A percentile compares a stretch with the other conserved stretches of the same genome.
Evolutionary conservation across 1,140 invertebrate species (phyloP).

Genomic region (Meloidogyne floridensis): DNA sequence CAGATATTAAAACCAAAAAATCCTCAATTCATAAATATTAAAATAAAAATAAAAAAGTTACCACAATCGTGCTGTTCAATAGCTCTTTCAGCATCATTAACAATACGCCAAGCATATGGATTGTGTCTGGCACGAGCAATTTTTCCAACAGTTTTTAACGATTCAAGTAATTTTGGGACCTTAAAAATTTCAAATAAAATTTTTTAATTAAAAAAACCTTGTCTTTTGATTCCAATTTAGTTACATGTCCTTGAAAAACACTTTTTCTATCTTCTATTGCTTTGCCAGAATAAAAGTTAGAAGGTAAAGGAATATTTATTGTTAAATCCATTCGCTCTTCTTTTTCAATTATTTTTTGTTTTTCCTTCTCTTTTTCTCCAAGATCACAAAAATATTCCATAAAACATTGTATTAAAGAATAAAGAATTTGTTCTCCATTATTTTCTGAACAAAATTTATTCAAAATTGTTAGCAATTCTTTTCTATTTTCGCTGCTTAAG

Average conservation of each 20-base stretch:
- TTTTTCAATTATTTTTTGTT: background rate
- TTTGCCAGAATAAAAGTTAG: constrained; percentile 41
- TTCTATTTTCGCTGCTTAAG: constrained; percentile 3
- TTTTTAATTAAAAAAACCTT: constrained; percentile 43
- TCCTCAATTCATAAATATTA: background rate
- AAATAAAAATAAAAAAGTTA: constrained; percentile 22
- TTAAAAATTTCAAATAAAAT: constrained; percentile 27
- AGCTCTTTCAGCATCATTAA: background rate
- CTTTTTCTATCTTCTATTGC: constrained; percentile 62
- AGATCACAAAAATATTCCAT: constrained; percentile 16
- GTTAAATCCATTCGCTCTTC: background rate
- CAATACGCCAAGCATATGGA: constrained; percentile 54
- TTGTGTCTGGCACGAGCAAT: constrained; percentile 65
- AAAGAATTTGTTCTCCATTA: constrained; percentile 45
- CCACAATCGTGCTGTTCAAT: constrained; percentile 51
- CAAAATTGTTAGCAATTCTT: background rate
- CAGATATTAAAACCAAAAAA: background rate
- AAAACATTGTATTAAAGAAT: constrained; percentile 42
- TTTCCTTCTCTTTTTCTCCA: background rate
- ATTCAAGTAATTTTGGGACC: constrained; percentile 48
- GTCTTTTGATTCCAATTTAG: constrained; percentile 53
- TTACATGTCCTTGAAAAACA: constrained; percentile 63
- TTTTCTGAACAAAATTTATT: constrained; percentile 35
- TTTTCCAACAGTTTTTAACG: constrained; percentile 55
- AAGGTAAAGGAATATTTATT: constrained; percentile 2